These are phyloP conservation scores for Crotalus tigris DNA, from an alignment of 2,113 vertebrate genomes.

Conservation along the genomic window DNA sequence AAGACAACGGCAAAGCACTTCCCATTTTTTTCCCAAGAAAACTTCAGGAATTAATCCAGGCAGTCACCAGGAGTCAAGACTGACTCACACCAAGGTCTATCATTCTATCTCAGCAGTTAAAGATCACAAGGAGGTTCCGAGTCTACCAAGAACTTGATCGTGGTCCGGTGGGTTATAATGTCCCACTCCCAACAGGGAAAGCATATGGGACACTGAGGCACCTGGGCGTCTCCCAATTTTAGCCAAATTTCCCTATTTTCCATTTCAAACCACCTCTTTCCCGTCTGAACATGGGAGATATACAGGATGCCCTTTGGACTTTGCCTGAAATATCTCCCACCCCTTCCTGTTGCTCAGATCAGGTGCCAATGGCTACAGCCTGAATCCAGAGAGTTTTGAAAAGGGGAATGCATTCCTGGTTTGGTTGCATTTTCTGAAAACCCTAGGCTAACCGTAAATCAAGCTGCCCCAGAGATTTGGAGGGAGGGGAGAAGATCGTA, in stretches of 20 bases:
- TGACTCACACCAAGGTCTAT: not conserved
- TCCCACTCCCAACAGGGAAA: not conserved
- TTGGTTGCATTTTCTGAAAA: not conserved
- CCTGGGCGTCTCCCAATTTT: not conserved
- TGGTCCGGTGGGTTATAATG: not conserved
- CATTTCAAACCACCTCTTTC: not conserved
- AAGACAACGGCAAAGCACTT: not conserved
- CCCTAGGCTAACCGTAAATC: accelerated
- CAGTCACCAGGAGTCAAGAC: not conserved
- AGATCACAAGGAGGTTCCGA: not conserved
- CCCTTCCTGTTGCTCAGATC: not conserved
- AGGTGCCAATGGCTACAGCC: not conserved
- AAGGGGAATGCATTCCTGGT: no score
- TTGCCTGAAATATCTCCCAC: not conserved
- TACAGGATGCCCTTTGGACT: not conserved
- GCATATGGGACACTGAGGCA: not conserved
- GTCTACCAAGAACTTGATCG: not conserved
- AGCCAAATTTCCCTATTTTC: not conserved
- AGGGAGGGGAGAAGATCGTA: not conserved
- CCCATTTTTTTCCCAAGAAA: not conserved
- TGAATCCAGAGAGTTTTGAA: not conserved
- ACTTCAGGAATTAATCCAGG: not conserved
- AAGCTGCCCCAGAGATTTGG: accelerated
- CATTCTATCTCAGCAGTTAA: not conserved
- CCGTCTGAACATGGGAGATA: not conserved